Conservation (phyloP, 2,797 vertebrate genomes). For the Macropodus opercularis region DNA sequence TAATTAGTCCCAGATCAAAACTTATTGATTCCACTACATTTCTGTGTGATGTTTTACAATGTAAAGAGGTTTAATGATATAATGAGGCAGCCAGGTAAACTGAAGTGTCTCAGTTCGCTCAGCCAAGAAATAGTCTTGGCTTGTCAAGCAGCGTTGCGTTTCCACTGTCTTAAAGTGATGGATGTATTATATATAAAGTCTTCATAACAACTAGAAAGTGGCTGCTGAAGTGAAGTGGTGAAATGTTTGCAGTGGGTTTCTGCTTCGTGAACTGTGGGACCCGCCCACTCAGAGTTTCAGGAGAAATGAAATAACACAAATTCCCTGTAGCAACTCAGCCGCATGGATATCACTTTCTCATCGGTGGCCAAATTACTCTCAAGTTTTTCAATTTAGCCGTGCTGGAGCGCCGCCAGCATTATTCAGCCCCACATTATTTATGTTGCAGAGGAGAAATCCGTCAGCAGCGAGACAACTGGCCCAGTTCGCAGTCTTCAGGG, state of each 20-base stretch:
- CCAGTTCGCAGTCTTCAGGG: conserved; percentile 6
- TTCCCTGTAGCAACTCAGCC: conserved; percentile 13
- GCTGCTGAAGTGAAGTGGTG: not conserved
- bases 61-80: too few species aligned
- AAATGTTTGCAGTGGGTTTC: not conserved
- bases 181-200: not conserved
- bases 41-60: too few species aligned
- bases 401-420: conserved; percentile 12
- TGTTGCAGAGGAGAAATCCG: conserved; percentile 32
- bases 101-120: too few species aligned
- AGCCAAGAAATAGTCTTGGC: too few species aligned
- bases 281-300: not conserved
- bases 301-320: conserved; percentile 1
- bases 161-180: not conserved
- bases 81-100: too few species aligned
- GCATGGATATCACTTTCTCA: conserved; percentile 25
- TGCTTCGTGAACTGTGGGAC: not conserved
- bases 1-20: too few species aligned
- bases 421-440: conserved; percentile 24
- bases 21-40: too few species aligned
- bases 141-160: too few species aligned
- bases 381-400: conserved; percentile 19
- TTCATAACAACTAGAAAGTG: not conserved
- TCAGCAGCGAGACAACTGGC: conserved; percentile 12
- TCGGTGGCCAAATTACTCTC: conserved; percentile 31